Base-by-base conservation (phyloP, 2,888 invertebrate species). In the Xylota segnis region DNA sequence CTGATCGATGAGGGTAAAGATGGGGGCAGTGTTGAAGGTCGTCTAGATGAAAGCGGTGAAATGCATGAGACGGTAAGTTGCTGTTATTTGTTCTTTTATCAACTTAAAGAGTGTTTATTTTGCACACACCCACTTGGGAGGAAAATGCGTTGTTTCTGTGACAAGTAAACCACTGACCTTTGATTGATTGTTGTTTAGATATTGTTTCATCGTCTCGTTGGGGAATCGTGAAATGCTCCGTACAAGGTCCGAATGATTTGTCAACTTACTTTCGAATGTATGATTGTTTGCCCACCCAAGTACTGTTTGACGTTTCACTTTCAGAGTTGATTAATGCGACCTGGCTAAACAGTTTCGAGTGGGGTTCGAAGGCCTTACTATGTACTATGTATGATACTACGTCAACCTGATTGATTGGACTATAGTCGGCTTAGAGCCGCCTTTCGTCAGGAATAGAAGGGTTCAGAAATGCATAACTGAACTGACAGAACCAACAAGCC, bases 61-160 rank as follows among this genome's bases (percentile, higher is more conserved):
- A 91, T 92, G 90, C 90, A 91, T 58, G 91, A 91, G 88, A 92
- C 92, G 91, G 92, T 92, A 89, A 92, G 92, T 89, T 75, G 14
- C 16, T n/a, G 10, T 10, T 70, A 23, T 23, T 23, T 23, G 1
- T 23, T 23, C 23, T 3, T 12, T 43, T 29, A 27, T 4, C 10
- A 32, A 12, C 3, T 2, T 23, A 40, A n/a, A 18, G 27, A 18
- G 14, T 3, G 14, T 66, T 14, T 29, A 9, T 34, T 59, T 59
- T 37, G 23, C 23, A 9, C 23, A 9, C 37, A 37, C 37, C 37
- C 37, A 37, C 10, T 37, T 37, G 23, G 23, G 3, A 23, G 23
- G 23, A 23, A 23, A 2, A 23, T 23, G 23, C 23, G 23, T 23
- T 23, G 23, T 23, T 23, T 23, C 23, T 23, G 3, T 23, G 23